A percentile compares a stretch with the other conserved stretches of the same genome.
Evolutionary conservation across 2,113 vertebrate genomes (phyloP).

Genomic region (Passerina amoena): DNA sequence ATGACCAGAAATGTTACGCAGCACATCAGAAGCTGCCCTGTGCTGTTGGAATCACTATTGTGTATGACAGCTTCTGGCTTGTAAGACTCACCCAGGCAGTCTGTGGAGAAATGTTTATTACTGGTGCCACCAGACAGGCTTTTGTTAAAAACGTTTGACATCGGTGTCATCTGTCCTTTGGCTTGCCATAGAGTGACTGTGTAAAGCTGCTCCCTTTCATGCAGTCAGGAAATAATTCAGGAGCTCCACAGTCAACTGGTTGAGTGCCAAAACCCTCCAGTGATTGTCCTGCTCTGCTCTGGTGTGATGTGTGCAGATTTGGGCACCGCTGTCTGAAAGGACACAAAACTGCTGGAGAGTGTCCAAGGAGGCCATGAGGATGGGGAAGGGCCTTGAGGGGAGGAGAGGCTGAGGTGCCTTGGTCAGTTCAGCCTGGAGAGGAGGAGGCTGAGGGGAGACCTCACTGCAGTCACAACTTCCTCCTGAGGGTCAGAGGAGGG

Average conservation of each 20-base stretch:
- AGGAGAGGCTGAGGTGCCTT: accelerated
- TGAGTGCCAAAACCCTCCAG: neutral
- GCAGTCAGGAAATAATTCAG: neutral
- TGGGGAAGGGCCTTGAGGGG: neutral
- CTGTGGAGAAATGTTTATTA: neutral
- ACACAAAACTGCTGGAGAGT: neutral
- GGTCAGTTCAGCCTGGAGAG: neutral
- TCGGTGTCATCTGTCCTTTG: neutral
- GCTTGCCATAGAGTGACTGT: neutral
- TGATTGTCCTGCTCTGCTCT: neutral
- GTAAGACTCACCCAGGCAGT: neutral
- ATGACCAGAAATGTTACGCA: neutral
- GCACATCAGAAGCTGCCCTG: neutral
- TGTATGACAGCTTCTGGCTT: neutral
- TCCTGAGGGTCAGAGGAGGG: neutral
- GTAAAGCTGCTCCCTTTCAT: neutral
- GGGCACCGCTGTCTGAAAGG: neutral
- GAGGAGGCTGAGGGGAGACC: neutral
- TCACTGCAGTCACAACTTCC: accelerated
- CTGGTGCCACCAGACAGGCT: neutral
- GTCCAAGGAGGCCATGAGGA: too few species aligned
- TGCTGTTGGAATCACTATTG: neutral
- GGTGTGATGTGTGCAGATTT: neutral
- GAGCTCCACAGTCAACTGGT: neutral
- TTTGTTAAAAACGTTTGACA: neutral